These are phyloP conservation scores for Acromyrmex charruanus DNA, from an alignment of 1,140 invertebrate genomes.

Conservation along the genomic window DNA sequence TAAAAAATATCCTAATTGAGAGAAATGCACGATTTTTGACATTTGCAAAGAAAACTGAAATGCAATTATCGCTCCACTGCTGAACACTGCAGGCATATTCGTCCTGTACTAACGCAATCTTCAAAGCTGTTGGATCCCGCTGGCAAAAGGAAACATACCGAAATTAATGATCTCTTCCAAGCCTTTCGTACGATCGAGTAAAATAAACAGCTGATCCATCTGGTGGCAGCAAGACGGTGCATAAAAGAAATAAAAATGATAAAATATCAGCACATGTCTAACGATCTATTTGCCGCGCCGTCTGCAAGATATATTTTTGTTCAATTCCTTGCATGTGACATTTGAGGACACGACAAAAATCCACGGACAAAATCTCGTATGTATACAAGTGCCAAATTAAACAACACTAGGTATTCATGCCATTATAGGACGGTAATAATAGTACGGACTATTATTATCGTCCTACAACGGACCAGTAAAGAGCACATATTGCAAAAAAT, in stretches of 20 bases:
- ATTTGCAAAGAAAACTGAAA: not conserved
- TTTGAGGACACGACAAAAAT: not conserved
- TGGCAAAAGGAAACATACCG: conserved; percentile 57
- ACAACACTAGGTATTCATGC: not conserved
- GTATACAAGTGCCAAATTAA: conserved; percentile 44
- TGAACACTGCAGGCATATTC: conserved; percentile 25
- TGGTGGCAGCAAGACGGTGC: not conserved
- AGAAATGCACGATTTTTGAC: not conserved
- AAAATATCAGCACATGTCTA: not conserved
- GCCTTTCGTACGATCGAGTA: conserved; percentile 62
- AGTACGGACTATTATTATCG: no score
- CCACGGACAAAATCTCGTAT: not conserved
- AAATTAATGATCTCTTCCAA: conserved; percentile 75
- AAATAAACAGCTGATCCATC: conserved; percentile 75
- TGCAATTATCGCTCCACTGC: conserved; percentile 4
- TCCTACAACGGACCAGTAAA: no score
- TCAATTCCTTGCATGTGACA: not conserved
- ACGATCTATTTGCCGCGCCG: conserved; percentile 21
- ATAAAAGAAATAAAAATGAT: conserved; percentile 48
- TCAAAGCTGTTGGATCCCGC: conserved; percentile 61
- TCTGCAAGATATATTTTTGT: conserved; percentile 4
- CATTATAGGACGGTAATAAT: not conserved
- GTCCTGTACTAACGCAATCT: conserved; percentile 41
- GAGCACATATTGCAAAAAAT: not conserved
- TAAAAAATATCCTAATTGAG: no score